These are phyloP conservation scores for Trachops cirrhosus DNA, from an alignment of 2,797 vertebrate species.

Conservation along the genomic window DNA sequence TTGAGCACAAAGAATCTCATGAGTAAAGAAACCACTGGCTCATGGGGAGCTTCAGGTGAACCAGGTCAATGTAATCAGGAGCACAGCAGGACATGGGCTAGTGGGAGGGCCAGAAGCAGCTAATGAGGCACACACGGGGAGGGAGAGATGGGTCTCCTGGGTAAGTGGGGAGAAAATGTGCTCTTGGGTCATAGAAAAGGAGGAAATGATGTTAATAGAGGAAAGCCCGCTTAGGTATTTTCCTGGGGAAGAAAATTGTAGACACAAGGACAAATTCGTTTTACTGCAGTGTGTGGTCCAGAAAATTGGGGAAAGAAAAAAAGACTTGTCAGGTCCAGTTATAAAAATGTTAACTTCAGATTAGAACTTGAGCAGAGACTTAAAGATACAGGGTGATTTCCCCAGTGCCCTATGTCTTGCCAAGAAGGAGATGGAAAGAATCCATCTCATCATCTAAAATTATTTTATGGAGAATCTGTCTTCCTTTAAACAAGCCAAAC, in stretches of 20 bases:
- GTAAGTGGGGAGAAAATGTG: background rate
- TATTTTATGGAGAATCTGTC: slow-evolving; percentile 43
- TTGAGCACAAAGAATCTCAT: slow-evolving; percentile 16
- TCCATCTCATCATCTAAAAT: slow-evolving; percentile 22
- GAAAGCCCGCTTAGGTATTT: background rate
- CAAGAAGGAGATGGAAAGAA: slow-evolving; percentile 20
- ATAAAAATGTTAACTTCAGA: slow-evolving; percentile 35
- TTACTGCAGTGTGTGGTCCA: background rate
- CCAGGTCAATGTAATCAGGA: slow-evolving; percentile 41
- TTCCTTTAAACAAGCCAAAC: slow-evolving; percentile 51
- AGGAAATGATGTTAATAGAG: slow-evolving; percentile 8
- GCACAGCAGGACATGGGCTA: background rate
- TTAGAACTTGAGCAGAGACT: slow-evolving; percentile 6
- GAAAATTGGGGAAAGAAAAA: background rate
- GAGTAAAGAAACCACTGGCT: slow-evolving; percentile 31
- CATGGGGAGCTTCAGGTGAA: slow-evolving; percentile 38
- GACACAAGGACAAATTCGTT: background rate
- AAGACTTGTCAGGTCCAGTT: background rate
- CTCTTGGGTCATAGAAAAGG: background rate
- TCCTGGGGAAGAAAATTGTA: background rate
- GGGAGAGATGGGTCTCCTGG: background rate
- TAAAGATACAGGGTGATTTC: slow-evolving; percentile 21
- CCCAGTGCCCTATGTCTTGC: background rate
- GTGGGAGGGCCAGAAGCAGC: background rate
- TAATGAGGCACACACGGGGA: background rate